Base-by-base conservation (phyloP, 2,797 vertebrate genomes). In the Limnodromus scolopaceus region DNA sequence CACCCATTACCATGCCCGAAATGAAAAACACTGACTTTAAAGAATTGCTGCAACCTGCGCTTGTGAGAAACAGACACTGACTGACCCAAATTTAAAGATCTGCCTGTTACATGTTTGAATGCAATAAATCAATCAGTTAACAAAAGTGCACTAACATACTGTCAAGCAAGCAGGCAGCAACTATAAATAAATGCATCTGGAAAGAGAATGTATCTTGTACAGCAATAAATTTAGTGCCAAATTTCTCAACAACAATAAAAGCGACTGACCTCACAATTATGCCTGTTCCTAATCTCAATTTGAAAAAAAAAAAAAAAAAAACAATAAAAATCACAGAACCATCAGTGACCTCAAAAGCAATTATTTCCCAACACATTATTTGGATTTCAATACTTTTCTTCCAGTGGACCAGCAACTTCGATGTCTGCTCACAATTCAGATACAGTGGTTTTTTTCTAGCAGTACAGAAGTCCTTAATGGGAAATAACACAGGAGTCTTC, bases 71-170 rank as follows among this genome's bases (percentile, higher is more conserved):
- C 71, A 83, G 71, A 28, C 54, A 72, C 53, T 0, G 0, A 74
- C 24, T 36, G 78, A 88, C 90, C 92, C 45, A 43, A 12, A 65
- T 84, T 81, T 54, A 49, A 32, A 72, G 64, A 74, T 20, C 51
- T 64, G 94, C 51, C 84, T 38, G n/a, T 19, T 24, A 27, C 0
- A 17, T 10, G 32, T 46, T 49, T 23, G 45, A 25, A 19, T 11
- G 70, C 39, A 60, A 76, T 46, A 57, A 87, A 96, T 79, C 91
- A 60, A 84, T 58, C 54, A 5, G 34, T 51, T 36, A 48, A 66
- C 32, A 24, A 5, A 90, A 95, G 60, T 6, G 57, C 55, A 34
- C 22, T n/a, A 43, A 78, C 46, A 16, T 10, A 5, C 28, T 38
- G 68, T 15, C 68, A 80, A 38, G 57, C 71, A 38, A 48, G 25